Percentiles rank a stretch among this genome's conserved stretches.
These are phyloP conservation scores for Trissolcus basalis DNA, from an alignment of 1,140 invertebrate genomes.

Conservation along the genomic window DNA sequence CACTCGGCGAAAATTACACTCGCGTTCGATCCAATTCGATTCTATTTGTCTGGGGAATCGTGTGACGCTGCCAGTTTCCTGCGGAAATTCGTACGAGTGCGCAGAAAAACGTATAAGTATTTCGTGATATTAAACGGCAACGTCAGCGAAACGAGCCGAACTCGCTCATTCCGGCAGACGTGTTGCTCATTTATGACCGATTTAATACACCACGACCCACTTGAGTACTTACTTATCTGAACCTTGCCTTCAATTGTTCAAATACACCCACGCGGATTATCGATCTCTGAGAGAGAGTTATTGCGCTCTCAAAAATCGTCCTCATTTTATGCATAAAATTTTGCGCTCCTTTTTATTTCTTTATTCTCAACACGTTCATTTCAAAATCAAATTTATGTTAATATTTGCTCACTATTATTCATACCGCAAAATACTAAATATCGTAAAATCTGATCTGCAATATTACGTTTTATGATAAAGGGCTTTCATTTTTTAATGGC, in stretches of 20 bases:
- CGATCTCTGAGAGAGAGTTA: no score
- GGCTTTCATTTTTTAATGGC: no score
- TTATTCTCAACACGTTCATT: no score
- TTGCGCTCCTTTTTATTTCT: no score
- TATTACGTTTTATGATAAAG: no score
- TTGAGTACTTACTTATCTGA: not conserved
- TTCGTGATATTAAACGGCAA: constrained; percentile 35
- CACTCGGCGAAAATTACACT: constrained; percentile 28
- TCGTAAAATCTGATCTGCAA: no score
- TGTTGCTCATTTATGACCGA: constrained; percentile 46
- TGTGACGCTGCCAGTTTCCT: constrained; percentile 43
- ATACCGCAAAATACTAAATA: no score
- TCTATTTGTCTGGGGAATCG: constrained; percentile 48
- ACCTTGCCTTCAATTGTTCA: constrained; percentile 20
- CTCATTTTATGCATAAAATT: no score
- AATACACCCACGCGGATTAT: constrained; percentile 4
- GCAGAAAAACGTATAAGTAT: constrained; percentile 34
- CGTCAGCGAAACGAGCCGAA: constrained; percentile 39
- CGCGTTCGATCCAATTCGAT: constrained; percentile 43
- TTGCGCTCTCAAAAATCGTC: no score
- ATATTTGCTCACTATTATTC: no score
- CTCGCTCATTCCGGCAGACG: constrained; percentile 39
- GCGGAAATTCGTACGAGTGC: constrained; percentile 34
- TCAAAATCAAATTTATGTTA: no score
- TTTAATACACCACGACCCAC: constrained; percentile 11